Evolutionary conservation across 2,888 invertebrate genomes (phyloP), one percentile per base, ranked within the genome.

Genomic region (Drosophila emarginata): DNA sequence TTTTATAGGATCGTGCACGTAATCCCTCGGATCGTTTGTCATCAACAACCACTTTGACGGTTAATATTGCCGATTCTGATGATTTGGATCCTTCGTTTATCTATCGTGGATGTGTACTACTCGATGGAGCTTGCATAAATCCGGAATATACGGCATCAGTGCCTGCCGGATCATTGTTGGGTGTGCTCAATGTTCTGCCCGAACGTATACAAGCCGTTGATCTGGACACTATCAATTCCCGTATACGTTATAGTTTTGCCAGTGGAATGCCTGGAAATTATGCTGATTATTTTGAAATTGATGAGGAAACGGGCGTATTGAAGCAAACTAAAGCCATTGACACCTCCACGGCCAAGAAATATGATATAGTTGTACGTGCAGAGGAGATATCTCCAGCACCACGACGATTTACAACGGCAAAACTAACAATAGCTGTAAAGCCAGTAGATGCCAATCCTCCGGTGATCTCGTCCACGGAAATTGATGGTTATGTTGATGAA

Each of bases 81-180:
- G 98, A 98, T 89, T 96, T 97, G 89, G 97, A 97, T 89, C 97
- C 97, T 0, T 96, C 97, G 0, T 98, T 97, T 89, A 96, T 97
- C 72, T 97, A 97, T 92, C 95, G 96, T 32, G 96, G 96, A 12
- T 97, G 97, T 89, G 95, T 95, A 79, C 92, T 95, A 0, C 93
- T 96, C 60, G 96, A 97, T 80, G 96, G 96, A 0, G 95, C 95
- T 60, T 97, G 97, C 90, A 95, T 97, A 76, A 96, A 97, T 90
- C 97, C 97, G 0, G 96, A 97, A 91, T 97, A 97, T 91, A 94
- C 95, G 14, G 95, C 96, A 62, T 96, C 94, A 75, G 97, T 97
- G 91, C 94, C 95, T 92, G 81, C 87, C 79, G 97, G 97, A 1
- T 95, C 96, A 0, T 92, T 97, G 76, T 95, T 97, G 56, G 97